phyloP scores from a whole-genome alignment of 2,113 vertebrate genomes.

The Mungos mungo region DNA sequence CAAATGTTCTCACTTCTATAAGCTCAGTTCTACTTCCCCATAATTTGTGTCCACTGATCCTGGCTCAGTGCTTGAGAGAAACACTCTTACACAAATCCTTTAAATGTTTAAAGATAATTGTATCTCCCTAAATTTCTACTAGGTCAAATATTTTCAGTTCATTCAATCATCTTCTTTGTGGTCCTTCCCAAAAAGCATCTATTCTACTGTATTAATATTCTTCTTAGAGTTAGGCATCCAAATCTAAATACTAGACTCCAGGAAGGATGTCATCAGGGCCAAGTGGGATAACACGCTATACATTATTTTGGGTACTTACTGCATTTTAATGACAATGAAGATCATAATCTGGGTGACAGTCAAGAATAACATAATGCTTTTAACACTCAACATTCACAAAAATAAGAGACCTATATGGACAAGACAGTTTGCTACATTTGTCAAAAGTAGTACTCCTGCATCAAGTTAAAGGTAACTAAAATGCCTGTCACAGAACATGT shows the following conservation, averaged over 20 bases:
- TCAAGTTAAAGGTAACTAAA: not conserved
- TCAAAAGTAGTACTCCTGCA: not conserved
- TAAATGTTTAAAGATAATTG: not conserved
- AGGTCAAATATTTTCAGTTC: not conserved
- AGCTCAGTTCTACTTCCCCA: not conserved
- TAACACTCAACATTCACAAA: not conserved
- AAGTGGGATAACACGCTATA: not conserved
- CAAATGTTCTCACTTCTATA: not conserved
- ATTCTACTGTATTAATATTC: not conserved
- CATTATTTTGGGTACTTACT: not conserved
- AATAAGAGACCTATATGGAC: not conserved
- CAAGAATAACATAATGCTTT: not conserved
- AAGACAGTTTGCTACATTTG: not conserved
- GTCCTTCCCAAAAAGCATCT: not conserved
- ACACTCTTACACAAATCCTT: not conserved
- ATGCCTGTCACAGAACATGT: not conserved
- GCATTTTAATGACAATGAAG: not conserved
- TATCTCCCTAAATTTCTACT: not conserved
- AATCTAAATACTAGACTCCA: not conserved
- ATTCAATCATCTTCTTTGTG: not conserved
- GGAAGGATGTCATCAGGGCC: not conserved
- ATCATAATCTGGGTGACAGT: not conserved
- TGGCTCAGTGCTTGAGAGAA: not conserved
- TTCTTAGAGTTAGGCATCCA: not conserved
- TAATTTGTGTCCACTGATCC: not conserved